A percentile compares a stretch with the other conserved stretches of the same genome.
Conservation (phyloP, 2,888 invertebrate genomes). For the Athetis lepigone region DNA sequence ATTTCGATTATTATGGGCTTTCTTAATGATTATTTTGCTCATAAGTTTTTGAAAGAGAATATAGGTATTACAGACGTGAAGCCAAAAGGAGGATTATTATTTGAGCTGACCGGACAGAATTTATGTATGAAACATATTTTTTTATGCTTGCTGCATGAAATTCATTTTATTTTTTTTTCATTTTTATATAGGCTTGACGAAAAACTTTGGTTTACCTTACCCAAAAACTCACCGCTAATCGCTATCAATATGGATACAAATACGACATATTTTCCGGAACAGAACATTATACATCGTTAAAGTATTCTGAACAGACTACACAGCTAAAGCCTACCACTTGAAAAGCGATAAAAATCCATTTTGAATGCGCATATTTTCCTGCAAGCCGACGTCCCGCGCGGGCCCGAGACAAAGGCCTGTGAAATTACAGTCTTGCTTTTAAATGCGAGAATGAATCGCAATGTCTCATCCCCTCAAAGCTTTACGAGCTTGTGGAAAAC, state of each 20-base stretch:
- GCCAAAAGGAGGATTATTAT: no score
- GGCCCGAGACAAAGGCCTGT: conserved; percentile 86
- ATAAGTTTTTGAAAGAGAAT: no score
- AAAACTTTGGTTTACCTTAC: neutral
- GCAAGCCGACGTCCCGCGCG: conserved; percentile 76
- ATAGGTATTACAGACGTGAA: no score
- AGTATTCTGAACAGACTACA: conserved; percentile 69
- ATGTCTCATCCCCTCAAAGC: conserved; percentile 88
- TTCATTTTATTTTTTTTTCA: no score
- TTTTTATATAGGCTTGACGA: no score
- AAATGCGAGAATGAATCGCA: conserved; percentile 89
- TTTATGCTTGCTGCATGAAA: no score
- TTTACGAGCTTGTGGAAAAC: conserved; percentile 80
- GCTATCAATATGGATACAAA: conserved; percentile 16
- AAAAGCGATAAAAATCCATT: conserved; percentile 87
- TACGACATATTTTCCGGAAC: conserved; percentile 11
- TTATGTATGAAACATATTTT: no score
- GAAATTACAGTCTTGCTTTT: conserved; percentile 90
- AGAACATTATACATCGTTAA: conserved; percentile 64
- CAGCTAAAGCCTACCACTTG: conserved; percentile 83
- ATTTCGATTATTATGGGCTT: neutral
- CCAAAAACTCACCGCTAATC: neutral
- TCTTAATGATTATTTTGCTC: no score
- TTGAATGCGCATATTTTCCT: conserved; percentile 88
- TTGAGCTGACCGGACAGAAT: no score